Evolutionary conservation across 2,113 vertebrate genomes (phyloP), one percentile per base, ranked within the genome.

Genomic region (Thamnaconus septentrionalis): DNA sequence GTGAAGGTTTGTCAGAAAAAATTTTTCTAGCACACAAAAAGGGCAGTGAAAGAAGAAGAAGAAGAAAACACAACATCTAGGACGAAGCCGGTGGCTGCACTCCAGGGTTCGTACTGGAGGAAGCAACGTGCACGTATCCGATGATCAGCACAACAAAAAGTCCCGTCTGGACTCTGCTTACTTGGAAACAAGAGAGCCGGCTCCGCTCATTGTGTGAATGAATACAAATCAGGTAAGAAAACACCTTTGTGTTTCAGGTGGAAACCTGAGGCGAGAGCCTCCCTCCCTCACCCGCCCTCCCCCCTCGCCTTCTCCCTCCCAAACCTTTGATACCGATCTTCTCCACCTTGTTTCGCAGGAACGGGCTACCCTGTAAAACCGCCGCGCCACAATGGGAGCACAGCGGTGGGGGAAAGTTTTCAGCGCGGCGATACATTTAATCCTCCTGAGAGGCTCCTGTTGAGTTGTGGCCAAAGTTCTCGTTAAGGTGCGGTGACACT

Each of bases 141-240:
- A 85, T 91, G 88, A 88, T 88, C 70, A 78, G 65, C 77, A 8
- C 67, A 89, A 91, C 90, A 91, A 92, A 31, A 90, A 90, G 91
- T 90, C 84, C 79, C 64, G 86, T 91, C 87, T 89, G 90, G 87
- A 88, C 87, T 91, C 89, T 86, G 87, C 87, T 91, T 91, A 91
- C 91, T 87, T 82, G 82, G 90, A 89, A 90, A 91, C 84, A 87
- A 81, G 91, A 90, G 88, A 89, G 79, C 78, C 84, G 78, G 84
- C 75, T 81, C 82, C 75, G 73, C 73, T 84, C 86, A 87, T 91
- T 91, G 88, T 91, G 91, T 86, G 88, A 90, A 88, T 88, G 89
- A 90, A 92, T 90, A 92, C 85, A 91, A 91, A 90, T 90, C 90
- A 90, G 90, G 90, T 91, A 91, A 92, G 89, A 89, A 91, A 91